Conservation (phyloP, 1,140 invertebrate genomes). For the Lithobius niger region DNA sequence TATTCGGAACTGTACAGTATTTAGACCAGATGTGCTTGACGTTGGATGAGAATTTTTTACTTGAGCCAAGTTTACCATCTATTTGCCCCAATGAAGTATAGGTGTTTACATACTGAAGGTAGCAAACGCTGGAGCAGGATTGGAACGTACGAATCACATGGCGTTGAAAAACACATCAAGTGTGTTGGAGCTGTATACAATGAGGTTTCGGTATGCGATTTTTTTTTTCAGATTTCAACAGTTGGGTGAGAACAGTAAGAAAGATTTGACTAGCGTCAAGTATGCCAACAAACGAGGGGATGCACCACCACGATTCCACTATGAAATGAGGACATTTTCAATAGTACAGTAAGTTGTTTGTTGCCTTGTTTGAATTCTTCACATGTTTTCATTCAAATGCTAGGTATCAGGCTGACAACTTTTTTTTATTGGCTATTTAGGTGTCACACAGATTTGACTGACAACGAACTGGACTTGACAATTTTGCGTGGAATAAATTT, state of each 20-base stretch:
- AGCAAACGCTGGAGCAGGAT: no score
- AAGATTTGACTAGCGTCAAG: constrained; percentile 76
- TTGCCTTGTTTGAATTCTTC: constrained; percentile 7
- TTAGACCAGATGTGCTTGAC: no score
- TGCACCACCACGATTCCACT: constrained; percentile 73
- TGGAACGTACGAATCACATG: no score
- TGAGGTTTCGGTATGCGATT: no score
- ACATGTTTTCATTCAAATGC: constrained; percentile 10
- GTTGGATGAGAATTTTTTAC: no score
- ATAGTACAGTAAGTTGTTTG: constrained; percentile 57
- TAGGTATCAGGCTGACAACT: not conserved
- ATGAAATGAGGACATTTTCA: constrained; percentile 75
- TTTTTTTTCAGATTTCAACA: constrained; percentile 58
- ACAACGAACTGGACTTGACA: constrained; percentile 76
- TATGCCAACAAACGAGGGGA: constrained; percentile 47
- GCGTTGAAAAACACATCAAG: not conserved
- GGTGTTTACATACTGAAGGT: no score
- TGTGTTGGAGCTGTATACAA: no score
- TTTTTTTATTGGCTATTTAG: constrained; percentile 27
- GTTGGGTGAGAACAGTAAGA: constrained; percentile 62
- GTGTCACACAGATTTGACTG: constrained; percentile 78
- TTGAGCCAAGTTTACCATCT: no score
- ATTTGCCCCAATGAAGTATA: no score
- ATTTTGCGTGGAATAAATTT: constrained; percentile 79
- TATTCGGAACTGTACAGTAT: no score